Evolutionary conservation across 2,797 vertebrate genomes (phyloP).

Genomic region (Morus bassanus): DNA sequence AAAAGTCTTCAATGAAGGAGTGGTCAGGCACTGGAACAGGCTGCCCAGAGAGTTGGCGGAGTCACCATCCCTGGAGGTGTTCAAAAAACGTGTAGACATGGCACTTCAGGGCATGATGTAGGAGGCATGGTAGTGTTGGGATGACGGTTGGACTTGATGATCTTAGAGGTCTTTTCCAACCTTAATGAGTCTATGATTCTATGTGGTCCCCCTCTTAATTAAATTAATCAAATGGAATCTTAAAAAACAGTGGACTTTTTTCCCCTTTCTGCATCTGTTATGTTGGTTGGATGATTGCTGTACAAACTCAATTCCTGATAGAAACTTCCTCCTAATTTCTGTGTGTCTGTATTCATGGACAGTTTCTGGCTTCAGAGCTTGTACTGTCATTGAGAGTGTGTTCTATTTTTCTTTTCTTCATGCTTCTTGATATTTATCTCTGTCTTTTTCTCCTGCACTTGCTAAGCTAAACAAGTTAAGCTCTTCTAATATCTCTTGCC

Average conservation of each 20-base stretch:
- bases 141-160: no score
- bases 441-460: not conserved
- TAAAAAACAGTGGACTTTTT: not conserved
- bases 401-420: not conserved
- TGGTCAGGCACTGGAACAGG: no score
- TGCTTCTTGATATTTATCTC: not conserved
- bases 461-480: not conserved
- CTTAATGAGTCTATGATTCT: no score
- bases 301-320: not conserved
- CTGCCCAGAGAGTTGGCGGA: no score
- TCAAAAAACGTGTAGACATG: no score
- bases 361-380: not conserved
- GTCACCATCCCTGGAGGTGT: no score
- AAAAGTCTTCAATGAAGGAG: no score
- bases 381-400: not conserved
- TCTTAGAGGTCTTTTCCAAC: no score
- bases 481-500: not conserved
- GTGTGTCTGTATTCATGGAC: not conserved
- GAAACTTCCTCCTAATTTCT: not conserved
- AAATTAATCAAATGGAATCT: not conserved
- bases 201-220: not conserved
- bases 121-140: no score
- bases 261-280: not conserved
- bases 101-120: no score
- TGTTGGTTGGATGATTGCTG: not conserved